Base-by-base conservation (phyloP, 2,797 vertebrate genomes). In the Pantherophis vulpinus region DNA sequence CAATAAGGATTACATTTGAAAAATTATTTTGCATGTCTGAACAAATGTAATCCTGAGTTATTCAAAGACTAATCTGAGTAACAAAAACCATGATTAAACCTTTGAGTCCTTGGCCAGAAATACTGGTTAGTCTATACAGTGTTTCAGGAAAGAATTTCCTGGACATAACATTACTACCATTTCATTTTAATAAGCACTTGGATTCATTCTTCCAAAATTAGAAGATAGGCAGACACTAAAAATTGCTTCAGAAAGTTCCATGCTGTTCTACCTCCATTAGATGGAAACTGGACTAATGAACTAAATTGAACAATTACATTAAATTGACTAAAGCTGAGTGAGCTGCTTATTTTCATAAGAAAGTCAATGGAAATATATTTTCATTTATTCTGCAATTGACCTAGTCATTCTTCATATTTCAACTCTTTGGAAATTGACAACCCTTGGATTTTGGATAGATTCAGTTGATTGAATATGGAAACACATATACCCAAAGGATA, bases 271-370 rank as follows among this genome's bases (percentile, higher is more conserved):
- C 89, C 86, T 93, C 89, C 70, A 59, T 66, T 90, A 88, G 60
- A 55, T 91, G 90, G 63, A 93, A 59, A 89, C 54, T 25, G 89
- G 89, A 18, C 66, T 94, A 93, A 94, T 93, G 58, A 90, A 93
- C 66, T 93, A 94, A 92, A 93, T 86, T 91, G 89, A 25, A 54
- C 92, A 88, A 89, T 91, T 92, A 92, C 86, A 87, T 91, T 93
- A 94, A 92, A 93, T 51, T 32, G 89, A 79, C 60, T 92, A 70
- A 93, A 93, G 86, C 90, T 89, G 88, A 93, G 74, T 16, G 90
- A 90, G 79, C n/a, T 58, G 89, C 88, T 88, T 74, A 27, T 89
- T 94, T 93, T 61, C 10, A 13, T 91, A 86, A 91, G 93, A 66
- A 90, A 88, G 56, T 83, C 89, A 92, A 74, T 56, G 25, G 83